Evolutionary conservation across 2,888 invertebrate species (phyloP), one percentile per base, ranked within the genome.

Genomic region (Hesperia comma): DNA sequence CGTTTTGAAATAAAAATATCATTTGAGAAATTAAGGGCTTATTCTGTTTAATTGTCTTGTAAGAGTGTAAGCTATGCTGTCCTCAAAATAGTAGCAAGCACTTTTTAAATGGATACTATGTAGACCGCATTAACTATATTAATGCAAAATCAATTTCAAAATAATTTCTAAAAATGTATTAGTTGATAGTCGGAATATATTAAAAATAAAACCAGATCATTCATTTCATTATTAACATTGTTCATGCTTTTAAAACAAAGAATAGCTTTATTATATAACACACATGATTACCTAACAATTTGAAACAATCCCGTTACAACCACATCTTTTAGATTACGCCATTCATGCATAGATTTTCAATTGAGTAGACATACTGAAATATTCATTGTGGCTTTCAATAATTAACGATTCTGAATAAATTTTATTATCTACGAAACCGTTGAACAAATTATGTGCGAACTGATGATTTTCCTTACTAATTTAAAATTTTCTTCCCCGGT

Each of bases 321-420:
- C 21, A 53, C 32, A 53, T 7, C 7, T 33, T 56, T 56, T 40
- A 19, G 8, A 19, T 6, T 40, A 37, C 6, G 10, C 14, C 32
- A 43, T 54, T 62, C 32, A 43, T 43, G 26, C 43, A 41, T 17
- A 54, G 5, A 56, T 56, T 21, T 54, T 17, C 26, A 19, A 41
- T 54, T 32, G 21, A 58, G 17, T 33, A 32, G 26, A 14, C 33
- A 19, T 14, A 33, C 8, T 17, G 40, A 17, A 66, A 70, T 69
- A 64, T 69, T 64, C 67, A 70, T 43, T 32, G 40, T 46, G 61
- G 64, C 49, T 56, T 58, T 57, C 57, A 63, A 67, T 68, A 63
- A 67, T 68, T 21, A 64, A 69, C 46, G 14, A 54, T 17, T 33
- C 61, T 66, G 57, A 37, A 63, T 63, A 37, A 66, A 63, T 53